Base-by-base conservation (phyloP, 92 coral and sea anemone genomes). In the Micromussa lordhowensis region DNA sequence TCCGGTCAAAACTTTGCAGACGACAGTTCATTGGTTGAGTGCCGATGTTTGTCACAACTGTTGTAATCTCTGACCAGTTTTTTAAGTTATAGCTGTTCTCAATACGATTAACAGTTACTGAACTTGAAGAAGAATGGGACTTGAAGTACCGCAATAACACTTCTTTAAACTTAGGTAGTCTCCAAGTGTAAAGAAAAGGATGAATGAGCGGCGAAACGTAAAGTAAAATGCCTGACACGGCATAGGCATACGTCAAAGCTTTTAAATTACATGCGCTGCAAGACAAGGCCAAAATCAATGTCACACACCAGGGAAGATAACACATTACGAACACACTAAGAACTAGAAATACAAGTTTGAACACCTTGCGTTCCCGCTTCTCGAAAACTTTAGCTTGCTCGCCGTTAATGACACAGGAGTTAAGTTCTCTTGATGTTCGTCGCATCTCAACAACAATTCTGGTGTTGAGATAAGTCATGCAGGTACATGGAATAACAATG, bases 161-260 rank as follows among this genome's bases (percentile, higher is more conserved):
- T 44, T 75, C 21, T 2, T 34, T 75, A 44, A 75, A 75, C 79
- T 75, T 75, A 4, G 79, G 55, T 36, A 75, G 36, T 75, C 79
- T 75, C 79, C 79, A 75, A 29, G 79, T 75, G 55, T 75, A 75
- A 75, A 75, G 79, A 75, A 75, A 75, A 36, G 79, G 79, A 36
- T 75, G 79, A 36, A 44, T 44, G 4, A 75, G 79, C 4, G 79
- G 79, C 19, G 79, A 75, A 75, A 75, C 79, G 30, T 75, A 75
- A 1, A 75, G 36, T 44, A 75, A 75, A 13, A 32, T 75, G 31
- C 79, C 79, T 75, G 79, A 32, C n/a, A 75, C 1, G 55, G 48
- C 54, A 21, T 75, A 75, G 3, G 24, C 51, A 38, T 75, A 75
- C 55, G 38, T 22, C 79, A 75, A 35, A 9, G 53, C 79, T 75